phyloP scores from a whole-genome alignment of 2,888 invertebrate species.

The Trichopoda pennipes region DNA sequence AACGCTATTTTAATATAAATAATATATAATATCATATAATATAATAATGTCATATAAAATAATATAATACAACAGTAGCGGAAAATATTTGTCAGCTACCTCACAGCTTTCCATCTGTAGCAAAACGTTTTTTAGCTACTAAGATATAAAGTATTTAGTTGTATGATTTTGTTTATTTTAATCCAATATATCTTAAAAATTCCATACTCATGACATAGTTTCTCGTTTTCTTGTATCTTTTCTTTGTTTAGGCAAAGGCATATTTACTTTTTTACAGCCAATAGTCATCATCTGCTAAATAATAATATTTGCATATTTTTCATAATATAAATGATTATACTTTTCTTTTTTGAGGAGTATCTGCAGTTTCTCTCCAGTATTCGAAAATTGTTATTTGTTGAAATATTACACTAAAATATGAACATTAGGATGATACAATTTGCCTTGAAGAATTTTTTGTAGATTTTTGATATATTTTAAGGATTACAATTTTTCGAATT shows the following conservation, averaged over 20 bases:
- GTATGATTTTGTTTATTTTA: neutral
- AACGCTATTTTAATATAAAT: too few relatives aligned
- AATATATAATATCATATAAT: too few relatives aligned
- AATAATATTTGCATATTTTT: slow-evolving; percentile 67
- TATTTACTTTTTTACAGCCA: slow-evolving; percentile 2
- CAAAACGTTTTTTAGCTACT: too few relatives aligned
- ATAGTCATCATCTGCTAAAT: slow-evolving; percentile 14
- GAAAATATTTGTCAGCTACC: too few relatives aligned
- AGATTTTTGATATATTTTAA: too few relatives aligned
- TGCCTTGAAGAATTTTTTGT: too few relatives aligned
- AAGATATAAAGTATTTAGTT: slow-evolving; percentile 3
- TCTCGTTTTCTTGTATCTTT: neutral
- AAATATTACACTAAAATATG: neutral
- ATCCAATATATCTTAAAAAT: neutral
- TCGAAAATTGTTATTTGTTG: slow-evolving; percentile 2
- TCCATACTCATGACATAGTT: neutral
- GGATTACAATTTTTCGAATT: too few relatives aligned
- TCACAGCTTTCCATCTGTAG: too few relatives aligned
- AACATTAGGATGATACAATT: neutral
- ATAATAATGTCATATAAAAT: too few relatives aligned
- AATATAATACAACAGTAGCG: too few relatives aligned
- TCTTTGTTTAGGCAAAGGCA: slow-evolving; percentile 3
- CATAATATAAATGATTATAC: slow-evolving; percentile 31
- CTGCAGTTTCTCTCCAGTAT: neutral
- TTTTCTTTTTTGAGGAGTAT: neutral